phyloP scores from a whole-genome alignment of 2,888 invertebrate genomes.

The Fabriciana adippe region DNA sequence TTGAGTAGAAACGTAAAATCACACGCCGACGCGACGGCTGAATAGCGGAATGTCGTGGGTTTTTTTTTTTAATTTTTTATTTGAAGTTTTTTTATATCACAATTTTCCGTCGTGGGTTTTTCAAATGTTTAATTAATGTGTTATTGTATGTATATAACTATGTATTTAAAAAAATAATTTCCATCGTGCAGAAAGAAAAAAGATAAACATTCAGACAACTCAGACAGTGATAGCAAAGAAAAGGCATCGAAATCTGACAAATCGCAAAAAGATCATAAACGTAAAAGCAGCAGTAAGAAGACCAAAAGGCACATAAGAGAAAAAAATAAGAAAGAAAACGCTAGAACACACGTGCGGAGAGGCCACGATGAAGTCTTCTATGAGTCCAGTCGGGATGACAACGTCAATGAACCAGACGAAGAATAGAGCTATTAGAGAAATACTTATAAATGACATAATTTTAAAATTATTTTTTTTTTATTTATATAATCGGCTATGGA shows the following conservation, averaged over 20 bases:
- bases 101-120: no score
- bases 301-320: constrained; percentile 28
- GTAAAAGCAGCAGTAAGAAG: constrained; percentile 21
- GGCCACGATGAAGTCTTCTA: constrained; percentile 53
- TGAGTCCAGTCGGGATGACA: constrained; percentile 70
- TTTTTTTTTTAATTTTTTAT: no score
- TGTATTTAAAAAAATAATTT: not conserved
- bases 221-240: constrained; percentile 36
- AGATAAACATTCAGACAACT: constrained; percentile 39
- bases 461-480: constrained; percentile 20
- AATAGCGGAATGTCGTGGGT: no score
- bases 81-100: no score
- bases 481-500: not conserved
- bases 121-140: no score
- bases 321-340: constrained; percentile 1
- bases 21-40: no score
- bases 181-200: constrained; percentile 20
- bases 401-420: constrained; percentile 68
- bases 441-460: constrained; percentile 31
- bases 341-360: not conserved
- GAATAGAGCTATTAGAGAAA: constrained; percentile 43
- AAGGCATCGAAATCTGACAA: constrained; percentile 12
- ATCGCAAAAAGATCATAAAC: constrained; percentile 27
- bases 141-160: no score
- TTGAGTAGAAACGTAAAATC: no score